These are phyloP conservation scores for Tenthredo notha DNA, from an alignment of 2,888 invertebrate species.

Conservation along the genomic window DNA sequence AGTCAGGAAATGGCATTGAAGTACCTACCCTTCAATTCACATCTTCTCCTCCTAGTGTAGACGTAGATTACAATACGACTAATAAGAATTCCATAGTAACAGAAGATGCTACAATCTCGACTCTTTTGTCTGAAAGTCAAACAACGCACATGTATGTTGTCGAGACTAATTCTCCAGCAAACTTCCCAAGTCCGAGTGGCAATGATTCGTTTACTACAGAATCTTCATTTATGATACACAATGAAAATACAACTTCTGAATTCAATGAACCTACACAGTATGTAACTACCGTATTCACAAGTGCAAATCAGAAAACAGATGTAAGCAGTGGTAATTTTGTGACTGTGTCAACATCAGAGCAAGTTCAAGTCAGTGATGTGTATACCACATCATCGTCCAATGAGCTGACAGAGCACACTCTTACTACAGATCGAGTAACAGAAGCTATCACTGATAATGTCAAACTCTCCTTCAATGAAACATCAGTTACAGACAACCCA, in stretches of 20 bases:
- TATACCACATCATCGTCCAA: neutral
- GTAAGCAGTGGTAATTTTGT: neutral
- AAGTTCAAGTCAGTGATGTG: neutral
- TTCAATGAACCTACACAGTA: neutral
- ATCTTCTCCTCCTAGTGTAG: neutral
- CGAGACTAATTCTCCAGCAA: neutral
- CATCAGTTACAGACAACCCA: neutral
- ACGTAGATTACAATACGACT: neutral
- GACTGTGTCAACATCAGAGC: neutral
- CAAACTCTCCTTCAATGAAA: neutral
- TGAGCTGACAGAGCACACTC: conserved; percentile 11
- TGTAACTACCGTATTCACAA: conserved; percentile 12
- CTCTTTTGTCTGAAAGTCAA: neutral
- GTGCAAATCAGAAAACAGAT: neutral
- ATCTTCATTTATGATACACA: neutral
- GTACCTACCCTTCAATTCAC: neutral
- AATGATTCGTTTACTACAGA: neutral
- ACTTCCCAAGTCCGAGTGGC: neutral
- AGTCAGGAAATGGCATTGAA: neutral
- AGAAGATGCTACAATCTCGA: neutral
- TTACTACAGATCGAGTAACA: neutral
- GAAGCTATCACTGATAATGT: neutral
- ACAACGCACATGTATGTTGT: neutral
- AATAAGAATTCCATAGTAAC: neutral
- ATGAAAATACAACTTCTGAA: neutral